Conservation (phyloP, 2,113 vertebrate genomes). For the Scatophagus argus region DNA sequence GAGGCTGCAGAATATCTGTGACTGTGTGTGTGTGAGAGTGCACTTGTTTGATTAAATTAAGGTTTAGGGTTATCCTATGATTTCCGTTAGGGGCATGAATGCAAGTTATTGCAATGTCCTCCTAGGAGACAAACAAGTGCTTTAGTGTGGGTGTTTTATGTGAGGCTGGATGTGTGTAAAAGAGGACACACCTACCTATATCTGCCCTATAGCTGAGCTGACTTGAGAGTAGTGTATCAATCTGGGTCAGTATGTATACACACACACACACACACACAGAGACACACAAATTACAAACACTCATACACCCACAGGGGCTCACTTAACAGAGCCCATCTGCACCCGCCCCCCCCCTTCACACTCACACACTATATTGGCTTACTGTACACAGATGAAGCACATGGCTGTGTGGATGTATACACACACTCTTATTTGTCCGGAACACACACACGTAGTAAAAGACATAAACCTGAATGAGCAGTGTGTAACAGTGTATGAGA, state of each 20-base stretch:
- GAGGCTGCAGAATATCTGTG: background rate
- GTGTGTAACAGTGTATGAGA: slow-evolving; percentile 44
- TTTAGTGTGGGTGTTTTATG: background rate
- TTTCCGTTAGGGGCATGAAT: background rate
- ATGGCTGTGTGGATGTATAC: slow-evolving; percentile 39
- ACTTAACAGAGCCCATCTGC: slow-evolving; percentile 49
- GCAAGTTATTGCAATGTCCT: background rate
- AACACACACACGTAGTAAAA: slow-evolving; percentile 33
- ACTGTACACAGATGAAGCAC: slow-evolving; percentile 63
- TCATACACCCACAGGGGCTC: slow-evolving; percentile 45
- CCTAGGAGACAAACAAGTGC: background rate
- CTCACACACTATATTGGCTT: slow-evolving; percentile 71
- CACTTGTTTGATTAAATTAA: slow-evolving; percentile 1
- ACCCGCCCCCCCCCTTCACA: slow-evolving; percentile 57
- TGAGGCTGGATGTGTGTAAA: slow-evolving; percentile 6
- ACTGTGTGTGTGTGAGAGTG: background rate
- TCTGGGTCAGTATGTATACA: slow-evolving; percentile 70
- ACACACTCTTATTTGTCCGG: slow-evolving; percentile 44
- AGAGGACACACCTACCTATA: background rate
- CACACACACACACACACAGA: slow-evolving; percentile 41
- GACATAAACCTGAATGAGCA: slow-evolving; percentile 28
- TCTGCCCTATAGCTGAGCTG: slow-evolving; percentile 57
- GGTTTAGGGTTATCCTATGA: background rate
- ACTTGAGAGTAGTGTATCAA: slow-evolving; percentile 61
- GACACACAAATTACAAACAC: slow-evolving; percentile 33